phyloP scores from a whole-genome alignment of 2,888 invertebrate species.

The Osmoderma eremita region DNA sequence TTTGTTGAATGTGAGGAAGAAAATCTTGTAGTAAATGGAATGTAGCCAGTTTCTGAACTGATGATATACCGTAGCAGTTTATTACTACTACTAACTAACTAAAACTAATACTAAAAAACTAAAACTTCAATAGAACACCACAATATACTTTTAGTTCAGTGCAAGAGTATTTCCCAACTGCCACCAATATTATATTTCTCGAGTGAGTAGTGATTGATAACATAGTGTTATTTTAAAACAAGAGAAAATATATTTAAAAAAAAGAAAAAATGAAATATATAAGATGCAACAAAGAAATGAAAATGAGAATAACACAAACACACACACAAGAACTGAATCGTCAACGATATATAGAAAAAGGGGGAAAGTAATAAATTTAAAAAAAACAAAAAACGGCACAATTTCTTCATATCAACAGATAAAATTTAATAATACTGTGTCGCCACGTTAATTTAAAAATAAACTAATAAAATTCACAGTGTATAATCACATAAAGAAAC shows the following conservation, averaged over 20 bases:
- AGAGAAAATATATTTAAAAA: constrained; percentile 41
- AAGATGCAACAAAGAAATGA: constrained; percentile 1
- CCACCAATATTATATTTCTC: constrained; percentile 55
- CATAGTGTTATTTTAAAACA: constrained; percentile 57
- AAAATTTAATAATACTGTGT: constrained; percentile 51
- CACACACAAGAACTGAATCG: constrained; percentile 47
- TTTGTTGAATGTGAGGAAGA: constrained; percentile 46
- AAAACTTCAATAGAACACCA: constrained; percentile 52
- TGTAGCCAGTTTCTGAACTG: constrained; percentile 59
- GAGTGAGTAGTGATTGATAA: constrained; percentile 59
- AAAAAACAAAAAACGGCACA: constrained; percentile 54
- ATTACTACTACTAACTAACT: constrained; percentile 38
- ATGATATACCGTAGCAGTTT: constrained; percentile 50
- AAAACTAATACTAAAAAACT: constrained; percentile 37
- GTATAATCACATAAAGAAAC: constrained; percentile 1
- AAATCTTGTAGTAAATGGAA: constrained; percentile 61
- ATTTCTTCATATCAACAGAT: constrained; percentile 62
- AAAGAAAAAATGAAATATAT: constrained; percentile 37
- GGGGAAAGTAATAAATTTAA: constrained; percentile 24
- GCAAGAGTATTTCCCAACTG: constrained; percentile 61
- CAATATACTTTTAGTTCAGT: constrained; percentile 54
- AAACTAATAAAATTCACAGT: constrained; percentile 11
- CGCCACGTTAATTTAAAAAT: constrained; percentile 38
- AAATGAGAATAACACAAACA: constrained; percentile 25
- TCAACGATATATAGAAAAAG: constrained; percentile 53